phyloP scores from a whole-genome alignment of 2,797 vertebrate species.

The Phoebastria nigripes region DNA sequence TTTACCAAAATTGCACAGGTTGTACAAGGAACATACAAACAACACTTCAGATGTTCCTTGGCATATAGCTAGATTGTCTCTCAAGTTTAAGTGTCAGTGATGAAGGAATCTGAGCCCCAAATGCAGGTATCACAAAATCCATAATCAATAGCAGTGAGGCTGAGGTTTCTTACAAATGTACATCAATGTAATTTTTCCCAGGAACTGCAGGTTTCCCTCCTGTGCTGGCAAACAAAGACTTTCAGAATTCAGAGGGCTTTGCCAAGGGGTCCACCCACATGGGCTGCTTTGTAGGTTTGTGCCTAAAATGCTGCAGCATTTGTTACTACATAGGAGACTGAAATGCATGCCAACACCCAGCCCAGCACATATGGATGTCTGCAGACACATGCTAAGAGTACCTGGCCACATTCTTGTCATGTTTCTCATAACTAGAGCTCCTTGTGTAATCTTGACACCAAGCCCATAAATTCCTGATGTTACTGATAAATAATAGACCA shows the following conservation, averaged over 20 bases:
- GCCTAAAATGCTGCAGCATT: background rate
- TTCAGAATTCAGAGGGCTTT: background rate
- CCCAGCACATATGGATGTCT: background rate
- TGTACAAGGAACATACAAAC: background rate
- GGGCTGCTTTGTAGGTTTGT: background rate
- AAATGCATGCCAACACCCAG: background rate
- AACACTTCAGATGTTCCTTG: background rate
- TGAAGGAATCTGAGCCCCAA: background rate
- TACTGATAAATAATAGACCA: background rate
- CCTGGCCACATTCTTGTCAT: background rate
- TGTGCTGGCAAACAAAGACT: background rate
- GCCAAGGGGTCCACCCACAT: background rate
- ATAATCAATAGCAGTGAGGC: background rate
- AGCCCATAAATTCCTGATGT: background rate
- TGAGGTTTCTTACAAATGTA: background rate
- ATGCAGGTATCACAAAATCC: background rate
- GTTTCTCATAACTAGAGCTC: background rate
- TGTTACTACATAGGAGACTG: background rate
- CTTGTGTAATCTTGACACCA: background rate
- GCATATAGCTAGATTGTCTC: background rate
- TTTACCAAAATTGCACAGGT: background rate
- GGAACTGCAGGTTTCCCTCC: background rate
- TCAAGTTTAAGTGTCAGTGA: background rate
- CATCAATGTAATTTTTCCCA: background rate
- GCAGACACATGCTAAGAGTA: background rate